phyloP scores from a whole-genome alignment of 1,140 invertebrate species.

The Caenorhabditis latens region DNA sequence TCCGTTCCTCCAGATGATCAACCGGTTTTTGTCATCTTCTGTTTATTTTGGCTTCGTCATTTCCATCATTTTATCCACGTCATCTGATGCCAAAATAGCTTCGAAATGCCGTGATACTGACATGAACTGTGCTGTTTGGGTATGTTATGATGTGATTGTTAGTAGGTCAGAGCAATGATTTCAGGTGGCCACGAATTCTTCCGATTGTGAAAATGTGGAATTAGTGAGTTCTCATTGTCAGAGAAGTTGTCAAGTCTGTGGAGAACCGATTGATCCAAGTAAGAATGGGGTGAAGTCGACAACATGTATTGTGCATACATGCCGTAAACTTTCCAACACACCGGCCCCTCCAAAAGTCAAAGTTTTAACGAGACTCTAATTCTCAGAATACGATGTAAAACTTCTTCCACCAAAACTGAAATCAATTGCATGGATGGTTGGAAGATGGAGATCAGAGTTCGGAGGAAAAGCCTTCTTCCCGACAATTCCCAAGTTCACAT shows the following conservation, averaged over 20 bases:
- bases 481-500: constrained; percentile 76
- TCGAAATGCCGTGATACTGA: constrained; percentile 69
- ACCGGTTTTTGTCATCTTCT: constrained; percentile 19
- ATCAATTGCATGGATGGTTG: constrained; percentile 73
- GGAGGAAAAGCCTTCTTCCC: constrained; percentile 77
- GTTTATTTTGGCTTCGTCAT: constrained; percentile 37
- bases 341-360: too few species aligned
- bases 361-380: too few species aligned
- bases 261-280: constrained; percentile 70
- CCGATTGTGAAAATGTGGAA: constrained; percentile 68
- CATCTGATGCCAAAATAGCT: constrained; percentile 46
- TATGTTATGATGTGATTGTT: background rate
- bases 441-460: constrained; percentile 75
- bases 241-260: constrained; percentile 71
- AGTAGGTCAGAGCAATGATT: constrained; percentile 28
- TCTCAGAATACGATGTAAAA: constrained; percentile 73
- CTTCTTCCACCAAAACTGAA: constrained; percentile 69
- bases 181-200: constrained; percentile 72
- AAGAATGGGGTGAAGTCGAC: constrained; percentile 18
- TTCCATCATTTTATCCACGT: constrained; percentile 13
- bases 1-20: constrained; percentile 49
- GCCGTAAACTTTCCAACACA: too few species aligned
- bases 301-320: background rate
- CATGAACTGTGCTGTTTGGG: constrained; percentile 68
- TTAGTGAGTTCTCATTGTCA: constrained; percentile 70